Base-by-base conservation (phyloP, 2,797 vertebrate species). In the Peromyscus nudipes region DNA sequence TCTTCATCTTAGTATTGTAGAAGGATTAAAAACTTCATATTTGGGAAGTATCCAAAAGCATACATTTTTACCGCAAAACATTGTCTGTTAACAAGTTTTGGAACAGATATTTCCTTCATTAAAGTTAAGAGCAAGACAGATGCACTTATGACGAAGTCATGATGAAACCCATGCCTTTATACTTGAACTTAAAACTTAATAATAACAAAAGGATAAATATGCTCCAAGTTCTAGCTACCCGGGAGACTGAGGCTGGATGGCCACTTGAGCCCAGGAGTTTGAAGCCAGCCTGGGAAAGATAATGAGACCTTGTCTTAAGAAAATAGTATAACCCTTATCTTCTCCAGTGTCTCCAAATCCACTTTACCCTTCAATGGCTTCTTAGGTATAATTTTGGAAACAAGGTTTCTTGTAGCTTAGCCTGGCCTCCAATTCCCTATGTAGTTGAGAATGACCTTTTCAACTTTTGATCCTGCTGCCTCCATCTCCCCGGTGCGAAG, bases 41-140 rank as follows among this genome's bases (percentile, higher is more conserved):
- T 87, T 83, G 1, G 85, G 65, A 49, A 49, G 29, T 37, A 71
- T 23, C 9, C 17, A 19, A 71, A 71, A 37, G 69, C 29, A 37
- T 37, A 8, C n/a, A 40, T 82, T 96, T 43, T n/a, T 57, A 76
- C 34, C 9, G 1, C 79, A 71, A 94, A 67, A 40, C 67, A 89
- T 31, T 90, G 82, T 9, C 23, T 95, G 46, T 82, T 90, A 76
- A 92, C 29, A 94, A 92, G 77, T 62, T 93, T 80, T 85, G 57
- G 83, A 93, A 96, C 43, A 92, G n/a, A 55, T 90, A 11, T 40
- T 92, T 95, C 55, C 49, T 83, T 40, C 69, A 21, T 75, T 49
- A 79, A 89, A 92, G 67, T 91, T 81, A 94, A 87, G 69, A 96
- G 34, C 76, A 71, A 93, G 84, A 93, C 31, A 90, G 52, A 46